Base-by-base conservation (phyloP, 2,888 invertebrate genomes). In the Gastracanthus pulcherrimus region DNA sequence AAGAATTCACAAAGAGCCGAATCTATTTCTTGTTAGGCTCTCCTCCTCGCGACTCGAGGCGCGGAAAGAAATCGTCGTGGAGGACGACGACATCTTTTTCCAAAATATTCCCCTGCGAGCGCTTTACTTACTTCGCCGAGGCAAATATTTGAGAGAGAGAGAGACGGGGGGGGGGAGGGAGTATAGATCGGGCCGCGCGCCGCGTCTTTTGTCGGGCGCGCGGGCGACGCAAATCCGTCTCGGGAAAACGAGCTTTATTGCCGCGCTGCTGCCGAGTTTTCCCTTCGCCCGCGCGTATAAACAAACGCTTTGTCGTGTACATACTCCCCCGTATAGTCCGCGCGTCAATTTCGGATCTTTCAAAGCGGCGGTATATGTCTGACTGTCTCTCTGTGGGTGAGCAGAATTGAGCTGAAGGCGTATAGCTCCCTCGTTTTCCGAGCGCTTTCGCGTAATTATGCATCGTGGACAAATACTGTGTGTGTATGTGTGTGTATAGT, bases 231-330 rank as follows among this genome's bases (percentile, higher is more conserved):
- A 51, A 71, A 71, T 71, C 62, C 79, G 58, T 81, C 79, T 23
- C 38, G 67, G 78, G 76, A 79, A 82, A 80, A 82, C 66, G 71
- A 72, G 80, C 76, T 82, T 80, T 76, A 80, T 72, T 72, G 62
- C 71, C 11, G 29, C n/a, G n/a, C n/a, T n/a, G n/a, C n/a, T n/a
- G 51, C 34, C 26, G 45, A 64, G 55, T 66, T 76, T 81, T 75
- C 71, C 71, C 76, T 55, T n/a, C 60, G 11, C 55, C 26, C 23
- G 23, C 62, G 31, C 31, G 62, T 34, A 34, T 9, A 62, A 62
- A 62, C 62, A 62, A 55, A 29, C 38, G 69, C 2, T n/a, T n/a
- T n/a, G n/a, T 6, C 48, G 31, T 9, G 9, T 31, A 5, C 31
- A 26, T 2, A 13, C 55, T 16, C 36, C 11, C 36, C 36, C 19